Evolutionary conservation across 2,113 vertebrate genomes (phyloP), one percentile per base, ranked within the genome.

Genomic region (Chiloscyllium plagiosum): DNA sequence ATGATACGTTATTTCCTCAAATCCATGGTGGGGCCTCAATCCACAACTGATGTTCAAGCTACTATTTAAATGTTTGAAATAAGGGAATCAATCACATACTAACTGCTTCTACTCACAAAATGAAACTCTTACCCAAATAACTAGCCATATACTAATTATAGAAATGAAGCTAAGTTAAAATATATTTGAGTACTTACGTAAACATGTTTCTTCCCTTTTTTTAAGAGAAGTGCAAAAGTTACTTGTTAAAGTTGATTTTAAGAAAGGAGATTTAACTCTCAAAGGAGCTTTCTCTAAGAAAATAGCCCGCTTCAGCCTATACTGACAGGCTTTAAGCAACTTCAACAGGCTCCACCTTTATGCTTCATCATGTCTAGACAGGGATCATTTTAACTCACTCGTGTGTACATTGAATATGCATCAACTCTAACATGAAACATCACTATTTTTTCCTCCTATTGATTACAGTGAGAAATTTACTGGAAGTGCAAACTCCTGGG

Each of bases 351-450:
- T 93, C 89, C 89, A 93, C 89, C 89, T 93, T 93, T 66, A 68
- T 66, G 89, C 56, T 93, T 93, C 89, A 92, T 92, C 89, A 93
- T 93, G 89, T 93, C 89, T 93, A 93, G 89, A 93, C 89, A 68
- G 89, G 29, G 89, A 93, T 66, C 89, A 66, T 20, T 92, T 92
- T 93, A 93, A 93, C 89, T 66, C 65, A 93, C 52, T 68, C 15
- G 89, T 37, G 19, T 66, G 33, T 93, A n/a, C 61, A 93, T 10
- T 93, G 56, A n/a, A 68, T 93, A 5, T 66, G 17, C n/a, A 66
- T 37, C 13, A 93, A 93, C 89, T 66, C 13, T n/a, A 42, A 61
- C 66, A 66, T 93, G 20, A 66, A 93, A 66, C 17, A 12, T 37
- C 0, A 66, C 29, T 93, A n/a, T 6, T 37, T 66, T 93, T 19